Evolutionary conservation across 2,888 invertebrate genomes (phyloP).

Genomic region (Oligia latruncula): DNA sequence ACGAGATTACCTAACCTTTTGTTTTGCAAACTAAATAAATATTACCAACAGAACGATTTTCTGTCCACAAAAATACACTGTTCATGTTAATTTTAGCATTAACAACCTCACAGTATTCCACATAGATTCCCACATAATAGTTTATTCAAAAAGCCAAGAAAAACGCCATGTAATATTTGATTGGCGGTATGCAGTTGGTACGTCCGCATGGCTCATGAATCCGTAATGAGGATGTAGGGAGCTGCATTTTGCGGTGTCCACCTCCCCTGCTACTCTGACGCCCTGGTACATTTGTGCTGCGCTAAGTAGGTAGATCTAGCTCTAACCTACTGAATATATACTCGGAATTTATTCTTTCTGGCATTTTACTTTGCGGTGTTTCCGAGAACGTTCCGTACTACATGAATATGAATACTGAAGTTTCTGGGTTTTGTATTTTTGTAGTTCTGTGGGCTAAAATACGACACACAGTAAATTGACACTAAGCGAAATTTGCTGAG

Average conservation of each 20-base stretch:
- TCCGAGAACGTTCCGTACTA: conserved; percentile 41
- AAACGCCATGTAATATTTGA: conserved; percentile 64
- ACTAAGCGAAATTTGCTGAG: neutral
- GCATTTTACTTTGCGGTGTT: conserved; percentile 52
- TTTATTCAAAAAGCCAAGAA: conserved; percentile 50
- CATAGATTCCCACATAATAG: neutral
- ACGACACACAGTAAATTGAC: no score
- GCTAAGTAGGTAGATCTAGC: conserved; percentile 61
- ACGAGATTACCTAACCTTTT: conserved; percentile 28
- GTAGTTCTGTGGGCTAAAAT: neutral
- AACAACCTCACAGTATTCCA: neutral
- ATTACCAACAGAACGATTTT: neutral
- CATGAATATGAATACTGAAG: conserved; percentile 58
- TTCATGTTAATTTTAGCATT: conserved; percentile 4
- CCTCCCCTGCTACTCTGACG: conserved; percentile 57
- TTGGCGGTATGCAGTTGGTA: conserved; percentile 71
- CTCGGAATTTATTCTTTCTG: conserved; percentile 54
- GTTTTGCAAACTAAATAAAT: conserved; percentile 24
- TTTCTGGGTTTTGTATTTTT: conserved; percentile 20
- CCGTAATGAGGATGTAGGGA: conserved; percentile 78
- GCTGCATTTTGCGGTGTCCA: conserved; percentile 76
- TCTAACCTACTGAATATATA: conserved; percentile 53
- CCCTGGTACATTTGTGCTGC: conserved; percentile 60
- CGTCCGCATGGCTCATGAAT: conserved; percentile 80
- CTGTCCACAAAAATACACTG: conserved; percentile 28